phyloP scores from a whole-genome alignment of 2,888 invertebrate genomes.

The Caradrina clavipalpis region DNA sequence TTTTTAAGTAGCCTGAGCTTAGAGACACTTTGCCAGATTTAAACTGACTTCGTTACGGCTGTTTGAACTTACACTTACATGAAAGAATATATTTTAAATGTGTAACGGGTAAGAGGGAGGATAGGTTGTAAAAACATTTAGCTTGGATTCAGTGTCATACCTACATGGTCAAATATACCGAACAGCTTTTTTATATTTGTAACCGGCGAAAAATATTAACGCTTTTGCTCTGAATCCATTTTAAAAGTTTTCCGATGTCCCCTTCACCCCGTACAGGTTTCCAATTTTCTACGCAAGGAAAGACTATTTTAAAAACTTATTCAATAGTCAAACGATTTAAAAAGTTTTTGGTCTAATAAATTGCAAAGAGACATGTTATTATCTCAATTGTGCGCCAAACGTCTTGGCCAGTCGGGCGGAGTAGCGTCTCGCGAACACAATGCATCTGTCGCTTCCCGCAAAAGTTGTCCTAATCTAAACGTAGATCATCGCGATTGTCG shows the following conservation, averaged over 20 bases:
- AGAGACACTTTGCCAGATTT: constrained; percentile 58
- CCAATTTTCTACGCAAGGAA: neutral
- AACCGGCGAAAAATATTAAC: too few relatives aligned
- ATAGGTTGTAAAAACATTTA: too few relatives aligned
- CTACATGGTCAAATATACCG: too few relatives aligned
- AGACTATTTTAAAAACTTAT: neutral
- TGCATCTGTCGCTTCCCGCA: constrained; percentile 72
- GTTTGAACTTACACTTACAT: constrained; percentile 24
- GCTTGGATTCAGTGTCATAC: too few relatives aligned
- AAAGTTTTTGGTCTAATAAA: constrained; percentile 32
- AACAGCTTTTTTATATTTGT: too few relatives aligned
- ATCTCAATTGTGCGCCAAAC: constrained; percentile 57
- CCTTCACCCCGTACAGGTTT: neutral
- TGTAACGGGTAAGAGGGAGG: too few relatives aligned
- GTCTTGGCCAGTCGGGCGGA: constrained; percentile 69
- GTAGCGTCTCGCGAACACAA: constrained; percentile 71
- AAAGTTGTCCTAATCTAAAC: constrained; percentile 81
- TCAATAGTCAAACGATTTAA: neutral
- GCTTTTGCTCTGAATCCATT: too few relatives aligned
- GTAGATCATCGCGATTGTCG: constrained; percentile 84
- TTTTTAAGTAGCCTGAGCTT: constrained; percentile 71
- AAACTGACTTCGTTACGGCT: constrained; percentile 23
- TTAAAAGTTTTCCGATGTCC: too few relatives aligned
- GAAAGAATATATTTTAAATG: neutral
- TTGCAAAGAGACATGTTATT: constrained; percentile 42